These are phyloP conservation scores for Drosophila ercepeae DNA, from an alignment of 1,140 invertebrate species.

Conservation along the genomic window DNA sequence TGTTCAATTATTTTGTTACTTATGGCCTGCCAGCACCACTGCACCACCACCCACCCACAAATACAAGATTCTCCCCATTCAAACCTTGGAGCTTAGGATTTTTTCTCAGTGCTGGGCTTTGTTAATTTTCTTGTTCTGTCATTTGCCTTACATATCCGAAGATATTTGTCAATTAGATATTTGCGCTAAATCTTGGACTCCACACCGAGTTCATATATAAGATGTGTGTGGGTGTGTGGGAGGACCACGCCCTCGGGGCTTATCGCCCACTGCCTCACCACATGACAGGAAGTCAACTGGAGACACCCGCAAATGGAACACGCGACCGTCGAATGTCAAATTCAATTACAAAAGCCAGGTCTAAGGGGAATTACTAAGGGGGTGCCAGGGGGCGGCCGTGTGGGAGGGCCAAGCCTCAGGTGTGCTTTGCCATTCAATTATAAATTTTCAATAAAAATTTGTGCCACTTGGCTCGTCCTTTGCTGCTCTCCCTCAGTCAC, in stretches of 20 bases:
- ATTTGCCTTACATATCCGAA: conserved; percentile 26
- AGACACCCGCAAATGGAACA: conserved; percentile 38
- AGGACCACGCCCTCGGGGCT: conserved; percentile 14
- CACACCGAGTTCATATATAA: conserved; percentile 12
- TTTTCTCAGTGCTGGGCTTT: conserved; percentile 10
- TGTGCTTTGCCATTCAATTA: conserved; percentile 79
- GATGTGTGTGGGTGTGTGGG: not conserved
- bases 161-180: conserved; percentile 65
- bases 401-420: conserved; percentile 55
- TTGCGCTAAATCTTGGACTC: conserved; percentile 31
- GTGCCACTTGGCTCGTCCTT: conserved; percentile 30
- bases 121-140: conserved; percentile 32
- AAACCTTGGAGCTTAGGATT: not conserved
- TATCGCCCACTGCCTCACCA: conserved; percentile 17
- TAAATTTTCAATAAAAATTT: conserved; percentile 77
- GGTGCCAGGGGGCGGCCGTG: not conserved
- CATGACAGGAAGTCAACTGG: conserved; percentile 34
- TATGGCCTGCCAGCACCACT: conserved; percentile 46
- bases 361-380: not conserved
- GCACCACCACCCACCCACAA: not conserved
- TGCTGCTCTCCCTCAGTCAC: not conserved
- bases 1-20: conserved; percentile 83
- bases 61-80: not conserved
- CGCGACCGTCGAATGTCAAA: conserved; percentile 66
- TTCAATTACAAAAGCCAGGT: conserved; percentile 60